Percentiles rank a stretch among this genome's conserved stretches.
Conservation (phyloP, 2,888 invertebrate genomes). For the Quadriops clusia region DNA sequence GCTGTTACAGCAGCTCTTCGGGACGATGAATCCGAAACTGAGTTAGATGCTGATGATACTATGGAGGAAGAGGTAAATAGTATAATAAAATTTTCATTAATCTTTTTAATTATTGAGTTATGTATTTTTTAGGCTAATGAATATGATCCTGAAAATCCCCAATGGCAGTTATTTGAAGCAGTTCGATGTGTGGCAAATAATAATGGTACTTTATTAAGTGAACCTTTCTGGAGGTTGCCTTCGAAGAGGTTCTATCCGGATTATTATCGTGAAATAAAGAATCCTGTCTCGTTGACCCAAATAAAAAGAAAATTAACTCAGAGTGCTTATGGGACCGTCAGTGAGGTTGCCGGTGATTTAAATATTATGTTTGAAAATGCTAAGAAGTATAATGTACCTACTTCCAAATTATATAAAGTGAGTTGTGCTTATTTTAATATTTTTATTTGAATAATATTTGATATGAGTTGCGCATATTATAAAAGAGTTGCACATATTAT, state of each 20-base stretch:
- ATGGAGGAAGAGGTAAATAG: constrained; percentile 33
- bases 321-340: constrained; percentile 71
- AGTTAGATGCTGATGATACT: constrained; percentile 44
- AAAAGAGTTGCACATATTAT: neutral
- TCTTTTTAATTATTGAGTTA: constrained; percentile 17
- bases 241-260: constrained; percentile 87
- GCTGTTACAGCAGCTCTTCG: constrained; percentile 48
- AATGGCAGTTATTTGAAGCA: constrained; percentile 83
- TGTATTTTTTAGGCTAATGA: constrained; percentile 30
- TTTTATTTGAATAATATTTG: constrained; percentile 5
- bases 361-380: constrained; percentile 97
- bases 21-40: constrained; percentile 52
- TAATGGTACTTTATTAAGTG: constrained; percentile 69
- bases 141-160: constrained; percentile 56
- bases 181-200: constrained; percentile 54
- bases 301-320: constrained; percentile 75
- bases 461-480: neutral
- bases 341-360: constrained; percentile 86
- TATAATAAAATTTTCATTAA: neutral
- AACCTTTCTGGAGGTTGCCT: constrained; percentile 89
- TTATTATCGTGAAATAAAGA: constrained; percentile 94
- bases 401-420: constrained; percentile 71
- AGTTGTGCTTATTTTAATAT: constrained; percentile 10
- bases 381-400: constrained; percentile 72
- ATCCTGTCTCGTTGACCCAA: constrained; percentile 87